These are phyloP conservation scores for Felis catus DNA, from an alignment of 2,113 vertebrate genomes.

Conservation along the genomic window DNA sequence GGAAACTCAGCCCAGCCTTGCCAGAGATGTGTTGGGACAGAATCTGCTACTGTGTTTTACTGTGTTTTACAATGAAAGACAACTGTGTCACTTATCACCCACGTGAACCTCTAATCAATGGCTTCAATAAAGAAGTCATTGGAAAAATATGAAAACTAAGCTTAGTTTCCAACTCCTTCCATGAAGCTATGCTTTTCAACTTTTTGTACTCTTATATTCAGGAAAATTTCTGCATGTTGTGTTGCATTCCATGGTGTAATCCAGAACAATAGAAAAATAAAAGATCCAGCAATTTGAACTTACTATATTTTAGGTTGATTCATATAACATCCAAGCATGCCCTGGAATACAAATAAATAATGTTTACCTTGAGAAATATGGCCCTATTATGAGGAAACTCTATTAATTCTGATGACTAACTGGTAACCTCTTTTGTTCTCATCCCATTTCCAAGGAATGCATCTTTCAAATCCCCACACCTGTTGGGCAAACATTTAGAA, in stretches of 20 bases:
- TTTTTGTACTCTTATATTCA: not conserved
- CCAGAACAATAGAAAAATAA: not conserved
- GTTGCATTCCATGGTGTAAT: not conserved
- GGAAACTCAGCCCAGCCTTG: slow-evolving; percentile 83
- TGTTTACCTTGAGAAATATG: not conserved
- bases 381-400: not conserved
- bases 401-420: accelerated
- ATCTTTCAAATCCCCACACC: not conserved
- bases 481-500: not conserved
- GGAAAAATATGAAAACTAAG: not conserved
- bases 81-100: not conserved
- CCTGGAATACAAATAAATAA: not conserved
- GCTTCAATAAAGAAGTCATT: not conserved
- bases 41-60: slow-evolving; percentile 62
- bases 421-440: no score
- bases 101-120: not conserved
- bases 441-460: not conserved
- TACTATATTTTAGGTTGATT: not conserved
- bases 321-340: not conserved
- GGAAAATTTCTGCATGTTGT: accelerated
- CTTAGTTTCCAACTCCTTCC: not conserved
- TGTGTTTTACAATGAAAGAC: not conserved
- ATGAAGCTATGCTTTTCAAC: accelerated
- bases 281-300: not conserved
- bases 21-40: slow-evolving; percentile 83